These are phyloP conservation scores for Stenodera caucasica DNA, from an alignment of 2,888 invertebrate genomes.

Conservation along the genomic window DNA sequence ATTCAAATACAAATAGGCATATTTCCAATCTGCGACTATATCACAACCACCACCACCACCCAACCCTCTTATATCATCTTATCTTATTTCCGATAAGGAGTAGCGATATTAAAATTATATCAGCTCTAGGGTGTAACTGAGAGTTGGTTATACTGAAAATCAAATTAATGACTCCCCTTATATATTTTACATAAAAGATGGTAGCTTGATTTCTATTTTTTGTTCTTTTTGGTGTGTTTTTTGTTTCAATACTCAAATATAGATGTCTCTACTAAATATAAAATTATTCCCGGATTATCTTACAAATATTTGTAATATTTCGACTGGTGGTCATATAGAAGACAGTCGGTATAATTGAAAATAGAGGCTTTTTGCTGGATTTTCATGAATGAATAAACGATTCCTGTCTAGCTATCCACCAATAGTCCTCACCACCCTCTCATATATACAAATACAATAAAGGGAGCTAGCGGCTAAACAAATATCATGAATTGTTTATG, in stretches of 20 bases:
- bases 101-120: slow-evolving; percentile 23
- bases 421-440: slow-evolving; percentile 33
- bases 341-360: slow-evolving; percentile 12
- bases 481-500: slow-evolving; percentile 57
- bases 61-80: slow-evolving; percentile 2
- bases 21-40: slow-evolving; percentile 13
- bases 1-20: slow-evolving; percentile 11
- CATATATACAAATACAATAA: slow-evolving; percentile 36
- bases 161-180: slow-evolving; percentile 10
- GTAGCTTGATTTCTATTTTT: background rate
- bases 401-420: slow-evolving; percentile 28
- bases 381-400: slow-evolving; percentile 38
- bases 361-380: slow-evolving; percentile 11
- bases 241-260: no score
- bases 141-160: background rate
- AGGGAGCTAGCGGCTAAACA: slow-evolving; percentile 42
- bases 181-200: slow-evolving; percentile 2
- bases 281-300: no score
- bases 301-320: no score
- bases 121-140: slow-evolving; percentile 14
- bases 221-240: slow-evolving; percentile 13
- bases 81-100: slow-evolving; percentile 14
- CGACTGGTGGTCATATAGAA: no score
- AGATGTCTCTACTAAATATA: no score
- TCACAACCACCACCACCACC: background rate